Conservation (phyloP, 2,113 vertebrate species). For the Catharus fuscescens region DNA sequence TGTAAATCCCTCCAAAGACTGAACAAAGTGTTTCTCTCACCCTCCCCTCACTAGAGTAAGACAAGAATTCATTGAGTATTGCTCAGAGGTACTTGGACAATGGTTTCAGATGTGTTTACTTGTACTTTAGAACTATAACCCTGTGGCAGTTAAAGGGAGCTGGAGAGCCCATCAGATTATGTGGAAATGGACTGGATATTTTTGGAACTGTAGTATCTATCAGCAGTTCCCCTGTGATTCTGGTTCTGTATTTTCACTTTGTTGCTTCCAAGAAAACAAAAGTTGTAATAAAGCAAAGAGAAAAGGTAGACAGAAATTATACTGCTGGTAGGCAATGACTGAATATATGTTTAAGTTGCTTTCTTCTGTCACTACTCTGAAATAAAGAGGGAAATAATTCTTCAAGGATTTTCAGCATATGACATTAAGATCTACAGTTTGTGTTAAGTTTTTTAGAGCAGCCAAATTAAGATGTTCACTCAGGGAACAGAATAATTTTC, state of each 20-base stretch:
- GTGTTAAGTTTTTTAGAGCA: background rate
- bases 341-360: background rate
- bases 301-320: background rate
- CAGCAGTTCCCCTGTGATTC: background rate
- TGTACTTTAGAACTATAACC: background rate
- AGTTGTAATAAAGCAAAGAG: background rate
- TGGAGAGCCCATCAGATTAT: background rate
- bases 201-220: background rate
- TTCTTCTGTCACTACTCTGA: background rate
- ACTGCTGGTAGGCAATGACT: background rate
- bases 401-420: background rate
- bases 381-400: background rate
- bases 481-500: background rate
- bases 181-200: background rate
- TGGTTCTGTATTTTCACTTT: background rate
- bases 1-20: background rate
- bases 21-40: background rate
- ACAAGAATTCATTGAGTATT: background rate
- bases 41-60: background rate
- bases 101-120: background rate
- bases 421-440: background rate
- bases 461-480: background rate
- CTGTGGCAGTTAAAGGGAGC: background rate
- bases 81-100: background rate
- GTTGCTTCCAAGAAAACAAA: background rate